Conservation (phyloP, 2,888 invertebrate genomes). For the Phrixothrix hirtus region DNA sequence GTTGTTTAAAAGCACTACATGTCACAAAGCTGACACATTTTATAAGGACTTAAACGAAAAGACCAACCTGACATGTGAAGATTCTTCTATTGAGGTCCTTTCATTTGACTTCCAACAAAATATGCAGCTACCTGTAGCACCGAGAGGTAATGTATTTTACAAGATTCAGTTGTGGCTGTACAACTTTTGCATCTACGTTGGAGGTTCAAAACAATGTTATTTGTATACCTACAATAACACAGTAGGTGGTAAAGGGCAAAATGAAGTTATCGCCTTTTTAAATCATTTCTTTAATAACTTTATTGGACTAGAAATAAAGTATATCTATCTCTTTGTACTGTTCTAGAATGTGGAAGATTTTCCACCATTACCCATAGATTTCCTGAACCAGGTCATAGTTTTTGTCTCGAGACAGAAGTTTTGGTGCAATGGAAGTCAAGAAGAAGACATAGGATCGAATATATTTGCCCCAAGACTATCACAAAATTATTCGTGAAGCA, state of each 20-base stretch:
- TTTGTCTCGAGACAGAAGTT: slow-evolving; percentile 8
- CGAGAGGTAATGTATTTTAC: not conserved
- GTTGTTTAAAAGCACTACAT: too few species aligned
- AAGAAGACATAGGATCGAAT: slow-evolving; percentile 3
- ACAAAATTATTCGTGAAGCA: slow-evolving; percentile 6
- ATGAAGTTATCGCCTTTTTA: not conserved
- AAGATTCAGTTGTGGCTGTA: too few species aligned
- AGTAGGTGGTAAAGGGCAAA: too few species aligned
- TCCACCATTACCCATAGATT: too few species aligned
- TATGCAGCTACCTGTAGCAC: not conserved
- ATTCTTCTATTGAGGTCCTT: too few species aligned
- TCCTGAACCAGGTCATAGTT: slow-evolving; percentile 8
- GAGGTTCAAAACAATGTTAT: not conserved
- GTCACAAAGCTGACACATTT: too few species aligned
- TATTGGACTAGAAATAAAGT: not conserved
- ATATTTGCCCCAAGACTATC: slow-evolving; percentile 8
- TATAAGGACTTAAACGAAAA: too few species aligned
- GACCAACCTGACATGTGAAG: too few species aligned
- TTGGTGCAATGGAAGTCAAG: slow-evolving; percentile 6
- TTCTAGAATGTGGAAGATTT: too few species aligned
- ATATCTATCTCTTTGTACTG: too few species aligned
- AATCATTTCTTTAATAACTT: slow-evolving; percentile 1
- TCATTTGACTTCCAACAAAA: too few species aligned
- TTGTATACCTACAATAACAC: too few species aligned
- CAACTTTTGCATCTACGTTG: not conserved